These are phyloP conservation scores for Coelinius sp. DNA, from an alignment of 2,888 invertebrate species.

Conservation along the genomic window DNA sequence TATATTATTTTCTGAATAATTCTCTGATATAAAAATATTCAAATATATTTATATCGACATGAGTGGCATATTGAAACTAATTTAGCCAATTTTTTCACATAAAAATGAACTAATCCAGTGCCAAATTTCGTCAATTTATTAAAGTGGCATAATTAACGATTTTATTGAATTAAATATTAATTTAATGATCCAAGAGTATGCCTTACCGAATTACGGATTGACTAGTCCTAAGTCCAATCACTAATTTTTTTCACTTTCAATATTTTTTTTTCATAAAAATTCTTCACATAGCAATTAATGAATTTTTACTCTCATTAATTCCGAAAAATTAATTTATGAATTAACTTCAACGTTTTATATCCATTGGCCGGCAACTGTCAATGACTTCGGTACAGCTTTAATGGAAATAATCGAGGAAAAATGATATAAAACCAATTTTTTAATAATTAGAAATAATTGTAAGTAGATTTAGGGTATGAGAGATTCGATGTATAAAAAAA, in stretches of 20 bases:
- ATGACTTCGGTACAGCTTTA: slow-evolving; percentile 63
- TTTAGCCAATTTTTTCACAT: slow-evolving; percentile 12
- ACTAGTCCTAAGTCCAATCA: slow-evolving; percentile 20
- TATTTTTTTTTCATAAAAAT: slow-evolving; percentile 1
- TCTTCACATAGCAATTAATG: slow-evolving; percentile 3
- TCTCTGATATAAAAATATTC: slow-evolving; percentile 11
- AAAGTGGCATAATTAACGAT: slow-evolving; percentile 7
- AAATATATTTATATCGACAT: slow-evolving; percentile 15
- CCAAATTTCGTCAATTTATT: slow-evolving; percentile 31
- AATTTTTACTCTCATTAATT: slow-evolving; percentile 9
- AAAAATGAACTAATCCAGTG: slow-evolving; percentile 24
- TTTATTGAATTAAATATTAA: background rate
- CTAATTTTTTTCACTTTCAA: slow-evolving; percentile 1
- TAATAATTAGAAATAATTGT: slow-evolving; percentile 30
- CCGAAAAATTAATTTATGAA: slow-evolving; percentile 3
- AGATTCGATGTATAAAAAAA: background rate
- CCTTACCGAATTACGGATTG: slow-evolving; percentile 10
- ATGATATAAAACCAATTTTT: slow-evolving; percentile 14
- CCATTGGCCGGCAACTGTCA: slow-evolving; percentile 50
- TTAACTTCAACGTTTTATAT: slow-evolving; percentile 47
- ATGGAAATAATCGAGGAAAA: slow-evolving; percentile 40
- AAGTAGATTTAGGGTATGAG: slow-evolving; percentile 14
- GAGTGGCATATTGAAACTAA: background rate
- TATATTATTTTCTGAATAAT: slow-evolving; percentile 6
- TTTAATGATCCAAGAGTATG: slow-evolving; percentile 22